phyloP scores from a whole-genome alignment of 1,140 invertebrate species.

The Uloborus diversus region DNA sequence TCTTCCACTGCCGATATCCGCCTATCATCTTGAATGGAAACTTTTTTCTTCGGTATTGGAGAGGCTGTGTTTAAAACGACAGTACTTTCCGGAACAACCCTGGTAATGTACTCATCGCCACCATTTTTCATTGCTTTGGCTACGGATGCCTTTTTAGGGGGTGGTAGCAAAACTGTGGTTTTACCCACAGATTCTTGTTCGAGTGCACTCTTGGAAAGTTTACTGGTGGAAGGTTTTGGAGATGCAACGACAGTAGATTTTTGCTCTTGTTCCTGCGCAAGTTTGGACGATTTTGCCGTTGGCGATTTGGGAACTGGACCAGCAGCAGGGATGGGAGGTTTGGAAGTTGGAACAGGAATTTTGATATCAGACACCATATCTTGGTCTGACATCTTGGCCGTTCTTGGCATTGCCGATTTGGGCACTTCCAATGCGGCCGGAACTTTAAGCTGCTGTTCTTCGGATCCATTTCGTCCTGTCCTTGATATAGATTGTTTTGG shows the following conservation, averaged over 20 bases:
- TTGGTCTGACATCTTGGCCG: too few relatives aligned
- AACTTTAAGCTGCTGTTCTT: too few relatives aligned
- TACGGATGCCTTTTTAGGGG: neutral
- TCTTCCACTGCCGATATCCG: constrained; percentile 45
- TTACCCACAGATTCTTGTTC: neutral
- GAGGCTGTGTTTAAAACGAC: neutral
- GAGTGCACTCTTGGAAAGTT: neutral
- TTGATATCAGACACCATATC: too few relatives aligned
- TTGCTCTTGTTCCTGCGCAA: neutral
- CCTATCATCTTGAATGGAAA: constrained; percentile 46
- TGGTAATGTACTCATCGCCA: neutral
- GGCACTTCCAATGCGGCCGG: too few relatives aligned
- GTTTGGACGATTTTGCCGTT: too few relatives aligned
- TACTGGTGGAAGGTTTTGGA: neutral
- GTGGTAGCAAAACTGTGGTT: neutral
- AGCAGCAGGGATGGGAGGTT: neutral
- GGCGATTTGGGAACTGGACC: neutral
- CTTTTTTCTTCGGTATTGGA: constrained; percentile 27
- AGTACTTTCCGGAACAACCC: neutral
- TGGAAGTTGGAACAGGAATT: neutral
- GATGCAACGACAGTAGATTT: neutral
- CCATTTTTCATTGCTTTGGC: constrained; percentile 6
- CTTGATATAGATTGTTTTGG: too few relatives aligned
- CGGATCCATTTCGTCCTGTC: too few relatives aligned
- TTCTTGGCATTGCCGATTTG: too few relatives aligned